A percentile compares a stretch with the other conserved stretches of the same genome.
Conservation (phyloP, 2,797 vertebrate species). For the Menidia menidia region DNA sequence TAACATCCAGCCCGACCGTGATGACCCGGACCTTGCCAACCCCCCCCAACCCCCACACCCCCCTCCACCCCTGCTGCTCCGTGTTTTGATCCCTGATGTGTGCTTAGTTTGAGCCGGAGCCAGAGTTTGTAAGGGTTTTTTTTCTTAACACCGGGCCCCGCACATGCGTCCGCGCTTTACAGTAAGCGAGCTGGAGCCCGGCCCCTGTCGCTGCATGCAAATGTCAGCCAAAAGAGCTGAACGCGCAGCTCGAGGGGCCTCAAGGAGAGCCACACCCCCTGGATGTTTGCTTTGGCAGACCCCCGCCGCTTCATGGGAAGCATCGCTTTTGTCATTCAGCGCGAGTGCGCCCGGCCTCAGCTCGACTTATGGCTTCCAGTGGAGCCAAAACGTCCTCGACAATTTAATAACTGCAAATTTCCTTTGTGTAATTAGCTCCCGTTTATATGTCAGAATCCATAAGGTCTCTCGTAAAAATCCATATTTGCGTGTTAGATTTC, state of each 20-base stretch:
- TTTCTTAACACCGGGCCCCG: conserved; percentile 41
- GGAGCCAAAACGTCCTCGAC: conserved; percentile 26
- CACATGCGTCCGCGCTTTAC: conserved; percentile 63
- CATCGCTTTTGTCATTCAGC: conserved; percentile 77
- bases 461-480: conserved; percentile 37
- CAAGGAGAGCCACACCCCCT: conserved; percentile 62
- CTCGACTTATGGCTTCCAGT: conserved; percentile 47
- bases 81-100: conserved; percentile 57
- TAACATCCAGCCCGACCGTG: conserved; percentile 69
- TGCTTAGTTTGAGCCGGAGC: conserved; percentile 56
- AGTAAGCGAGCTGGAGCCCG: conserved; percentile 50
- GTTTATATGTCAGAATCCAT: conserved; percentile 46
- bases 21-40: conserved; percentile 54
- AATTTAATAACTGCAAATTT: conserved; percentile 31
- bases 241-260: conserved; percentile 68
- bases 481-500: background rate
- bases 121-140: conserved; percentile 67
- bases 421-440: conserved; percentile 40
- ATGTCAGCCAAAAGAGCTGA: conserved; percentile 76
- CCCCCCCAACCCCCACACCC: background rate
- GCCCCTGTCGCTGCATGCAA: conserved; percentile 59
- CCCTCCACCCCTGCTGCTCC: conserved; percentile 54
- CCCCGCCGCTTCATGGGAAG: conserved; percentile 71
- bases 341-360: conserved; percentile 40
- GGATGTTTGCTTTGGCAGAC: conserved; percentile 77